Percentiles rank a stretch among this genome's conserved stretches.
phyloP scores from a whole-genome alignment of 2,113 vertebrate genomes.

The Microcebus lehilahytsara region DNA sequence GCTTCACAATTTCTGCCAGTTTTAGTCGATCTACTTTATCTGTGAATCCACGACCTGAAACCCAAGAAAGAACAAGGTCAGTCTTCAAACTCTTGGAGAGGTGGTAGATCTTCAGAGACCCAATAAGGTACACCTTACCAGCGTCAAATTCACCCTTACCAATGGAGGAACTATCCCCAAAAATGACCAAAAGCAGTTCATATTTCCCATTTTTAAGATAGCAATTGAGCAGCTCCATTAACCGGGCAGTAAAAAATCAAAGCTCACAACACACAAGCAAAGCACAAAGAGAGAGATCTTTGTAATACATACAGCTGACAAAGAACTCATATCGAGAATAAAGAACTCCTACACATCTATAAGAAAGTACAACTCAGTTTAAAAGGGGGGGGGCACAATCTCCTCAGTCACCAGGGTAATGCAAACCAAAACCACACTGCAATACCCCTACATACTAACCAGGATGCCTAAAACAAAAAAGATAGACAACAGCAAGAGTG shows the following conservation, averaged over 20 bases:
- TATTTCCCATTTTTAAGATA: not conserved
- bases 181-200: not conserved
- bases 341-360: not conserved
- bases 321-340: not conserved
- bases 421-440: not conserved
- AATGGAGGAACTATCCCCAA: not conserved
- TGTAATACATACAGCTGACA: not conserved
- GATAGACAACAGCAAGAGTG: not conserved
- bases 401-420: not conserved
- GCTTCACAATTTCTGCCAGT: constrained; percentile 98
- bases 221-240: not conserved
- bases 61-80: constrained; percentile 74
- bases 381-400: not conserved
- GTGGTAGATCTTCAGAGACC: not conserved
- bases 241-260: constrained; percentile 23
- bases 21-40: constrained; percentile 99
- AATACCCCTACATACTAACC: not conserved
- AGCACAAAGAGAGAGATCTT: not conserved
- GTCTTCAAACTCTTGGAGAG: not conserved
- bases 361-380: not conserved
- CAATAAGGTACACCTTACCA: not conserved
- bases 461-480: not conserved
- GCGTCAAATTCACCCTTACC: not conserved
- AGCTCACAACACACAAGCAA: constrained; percentile 14
- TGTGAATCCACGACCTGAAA: constrained; percentile 94